Conservation (phyloP, 2,797 vertebrate species). For the Amphiprion clarkii region DNA sequence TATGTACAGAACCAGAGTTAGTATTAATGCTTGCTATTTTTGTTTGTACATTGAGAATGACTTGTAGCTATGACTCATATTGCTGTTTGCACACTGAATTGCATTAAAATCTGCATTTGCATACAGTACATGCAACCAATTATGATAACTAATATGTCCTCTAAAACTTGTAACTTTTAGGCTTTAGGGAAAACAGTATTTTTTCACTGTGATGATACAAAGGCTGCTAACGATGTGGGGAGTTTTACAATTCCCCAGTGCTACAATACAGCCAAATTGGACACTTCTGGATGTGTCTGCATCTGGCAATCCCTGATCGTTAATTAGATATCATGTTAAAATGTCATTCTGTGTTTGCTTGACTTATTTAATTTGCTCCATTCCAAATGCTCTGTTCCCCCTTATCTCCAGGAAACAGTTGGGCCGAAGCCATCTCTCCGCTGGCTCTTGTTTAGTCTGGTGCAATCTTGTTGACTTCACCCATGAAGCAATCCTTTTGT, state of each 20-base stretch:
- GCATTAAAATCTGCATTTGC: not conserved
- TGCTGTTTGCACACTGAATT: conserved; percentile 1
- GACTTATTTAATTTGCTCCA: conserved; percentile 76
- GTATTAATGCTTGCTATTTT: no score
- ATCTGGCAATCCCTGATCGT: conserved; percentile 72
- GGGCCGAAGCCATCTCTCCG: conserved; percentile 75
- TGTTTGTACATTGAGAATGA: not conserved
- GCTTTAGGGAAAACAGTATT: not conserved
- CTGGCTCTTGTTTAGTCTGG: conserved; percentile 67
- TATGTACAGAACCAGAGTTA: not conserved
- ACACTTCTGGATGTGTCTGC: conserved; percentile 48
- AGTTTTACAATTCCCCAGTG: conserved; percentile 27
- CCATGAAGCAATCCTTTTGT: conserved; percentile 70
- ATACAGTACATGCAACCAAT: not conserved
- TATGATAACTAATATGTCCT: not conserved
- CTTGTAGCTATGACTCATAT: not conserved
- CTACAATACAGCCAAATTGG: conserved; percentile 54
- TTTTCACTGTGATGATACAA: conserved; percentile 5
- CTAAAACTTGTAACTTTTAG: conserved; percentile 6
- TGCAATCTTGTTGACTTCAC: conserved; percentile 74
- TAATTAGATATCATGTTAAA: conserved; percentile 80
- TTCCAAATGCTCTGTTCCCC: conserved; percentile 67
- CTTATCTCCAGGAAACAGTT: conserved; percentile 84
- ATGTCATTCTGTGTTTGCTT: conserved; percentile 64
- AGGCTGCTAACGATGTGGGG: conserved; percentile 17